phyloP scores from a whole-genome alignment of 2,888 invertebrate genomes.

The Ischnus inquisitorius region DNA sequence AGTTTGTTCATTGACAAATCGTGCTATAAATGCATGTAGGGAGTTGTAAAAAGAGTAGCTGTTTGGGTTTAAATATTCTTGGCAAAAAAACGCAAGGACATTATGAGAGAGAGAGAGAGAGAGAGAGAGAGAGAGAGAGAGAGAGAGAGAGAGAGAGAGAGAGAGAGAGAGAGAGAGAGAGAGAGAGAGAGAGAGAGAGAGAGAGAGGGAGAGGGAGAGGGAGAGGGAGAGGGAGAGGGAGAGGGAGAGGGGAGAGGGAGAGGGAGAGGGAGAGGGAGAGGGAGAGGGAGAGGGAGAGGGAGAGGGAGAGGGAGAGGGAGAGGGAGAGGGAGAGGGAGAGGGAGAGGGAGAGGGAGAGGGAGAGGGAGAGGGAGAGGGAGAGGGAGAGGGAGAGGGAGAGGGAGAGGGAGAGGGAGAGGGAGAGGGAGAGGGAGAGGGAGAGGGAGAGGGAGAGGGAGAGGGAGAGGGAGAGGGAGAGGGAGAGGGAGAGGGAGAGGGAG shows the following conservation, averaged over 20 bases:
- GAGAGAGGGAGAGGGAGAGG: background rate
- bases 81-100: too few species aligned
- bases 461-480: slow-evolving; percentile 8
- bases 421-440: slow-evolving; percentile 4
- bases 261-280: slow-evolving; percentile 30
- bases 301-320: slow-evolving; percentile 24
- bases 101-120: background rate
- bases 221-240: slow-evolving; percentile 11
- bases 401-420: slow-evolving; percentile 20
- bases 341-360: background rate
- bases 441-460: background rate
- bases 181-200: slow-evolving; percentile 3
- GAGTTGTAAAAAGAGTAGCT: too few species aligned
- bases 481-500: slow-evolving; percentile 10
- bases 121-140: slow-evolving; percentile 5
- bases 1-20: too few species aligned
- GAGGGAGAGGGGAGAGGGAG: slow-evolving; percentile 17
- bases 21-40: too few species aligned
- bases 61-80: background rate
- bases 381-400: slow-evolving; percentile 1
- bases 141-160: slow-evolving; percentile 14
- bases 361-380: background rate
- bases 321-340: slow-evolving; percentile 49
- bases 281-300: slow-evolving; percentile 13
- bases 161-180: slow-evolving; percentile 17